Conservation (phyloP, 2,113 vertebrate species). For the Neolamprologus modestus region DNA sequence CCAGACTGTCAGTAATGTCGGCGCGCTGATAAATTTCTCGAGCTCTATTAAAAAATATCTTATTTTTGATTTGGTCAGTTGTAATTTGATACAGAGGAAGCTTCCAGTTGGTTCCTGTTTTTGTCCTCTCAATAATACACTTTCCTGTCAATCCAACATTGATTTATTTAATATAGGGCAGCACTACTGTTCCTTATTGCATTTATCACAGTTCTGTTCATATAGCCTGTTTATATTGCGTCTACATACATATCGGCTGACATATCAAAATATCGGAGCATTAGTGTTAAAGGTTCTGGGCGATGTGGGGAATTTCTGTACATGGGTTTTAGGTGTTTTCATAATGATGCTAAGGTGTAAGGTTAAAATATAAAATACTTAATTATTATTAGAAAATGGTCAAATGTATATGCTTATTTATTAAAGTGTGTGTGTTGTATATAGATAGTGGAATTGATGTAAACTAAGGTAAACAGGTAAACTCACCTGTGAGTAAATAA, state of each 20-base stretch:
- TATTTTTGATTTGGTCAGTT: neutral
- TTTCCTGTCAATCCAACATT: neutral
- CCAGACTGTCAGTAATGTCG: neutral
- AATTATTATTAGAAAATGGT: neutral
- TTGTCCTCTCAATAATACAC: neutral
- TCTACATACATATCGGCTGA: neutral
- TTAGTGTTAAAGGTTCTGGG: neutral
- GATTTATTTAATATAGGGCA: neutral
- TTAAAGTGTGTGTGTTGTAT: neutral
- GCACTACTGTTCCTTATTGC: neutral
- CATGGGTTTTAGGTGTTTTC: neutral
- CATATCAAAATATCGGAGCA: neutral
- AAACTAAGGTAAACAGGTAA: neutral
- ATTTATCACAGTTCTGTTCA: neutral
- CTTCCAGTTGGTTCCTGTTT: neutral
- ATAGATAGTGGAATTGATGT: neutral
- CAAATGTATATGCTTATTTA: neutral
- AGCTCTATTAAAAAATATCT: neutral
- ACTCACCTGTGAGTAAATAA: neutral
- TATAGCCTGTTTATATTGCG: neutral
- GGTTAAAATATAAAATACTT: neutral
- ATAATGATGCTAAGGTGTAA: neutral
- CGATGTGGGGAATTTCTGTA: neutral
- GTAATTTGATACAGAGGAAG: neutral
- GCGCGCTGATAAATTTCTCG: neutral